Percentiles rank a stretch among this genome's conserved stretches.
Evolutionary conservation across 2,888 invertebrate species (phyloP).

Genomic region (Conops quadrifasciatus): DNA sequence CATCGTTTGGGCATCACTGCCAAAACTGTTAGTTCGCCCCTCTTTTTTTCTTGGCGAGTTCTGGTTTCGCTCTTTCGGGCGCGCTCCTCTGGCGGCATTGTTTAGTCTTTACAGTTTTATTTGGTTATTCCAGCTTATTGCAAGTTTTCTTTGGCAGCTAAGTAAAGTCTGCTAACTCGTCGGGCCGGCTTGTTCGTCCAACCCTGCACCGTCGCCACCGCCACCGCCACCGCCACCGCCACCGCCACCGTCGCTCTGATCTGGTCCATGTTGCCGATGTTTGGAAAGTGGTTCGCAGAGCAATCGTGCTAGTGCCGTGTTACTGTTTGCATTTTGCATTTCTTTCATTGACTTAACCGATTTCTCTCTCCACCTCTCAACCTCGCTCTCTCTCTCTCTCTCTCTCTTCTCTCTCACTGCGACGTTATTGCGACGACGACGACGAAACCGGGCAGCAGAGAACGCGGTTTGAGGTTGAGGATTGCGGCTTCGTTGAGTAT

Average conservation of each 20-base stretch:
- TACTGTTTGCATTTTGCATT: conserved; percentile 55
- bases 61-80: background rate
- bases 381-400: conserved; percentile 10
- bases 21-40: too few relatives aligned
- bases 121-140: conserved; percentile 33
- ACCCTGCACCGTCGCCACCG: conserved; percentile 6
- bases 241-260: conserved; percentile 19
- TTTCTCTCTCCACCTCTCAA: conserved; percentile 47
- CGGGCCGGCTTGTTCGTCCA: conserved; percentile 36
- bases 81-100: conserved; percentile 19
- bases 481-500: too few relatives aligned
- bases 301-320: conserved; percentile 35
- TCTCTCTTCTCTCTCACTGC: too few relatives aligned
- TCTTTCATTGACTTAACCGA: conserved; percentile 49
- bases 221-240: conserved; percentile 20
- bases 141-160: conserved; percentile 37
- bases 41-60: too few relatives aligned
- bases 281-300: conserved; percentile 59
- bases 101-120: conserved; percentile 20
- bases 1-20: too few relatives aligned
- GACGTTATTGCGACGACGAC: background rate
- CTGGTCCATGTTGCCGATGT: conserved; percentile 37
- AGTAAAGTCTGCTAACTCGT: conserved; percentile 44
- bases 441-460: conserved; percentile 21
- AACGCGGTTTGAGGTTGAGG: background rate